Conservation (phyloP, 2,113 vertebrate species). For the Archocentrus centrarchus region DNA sequence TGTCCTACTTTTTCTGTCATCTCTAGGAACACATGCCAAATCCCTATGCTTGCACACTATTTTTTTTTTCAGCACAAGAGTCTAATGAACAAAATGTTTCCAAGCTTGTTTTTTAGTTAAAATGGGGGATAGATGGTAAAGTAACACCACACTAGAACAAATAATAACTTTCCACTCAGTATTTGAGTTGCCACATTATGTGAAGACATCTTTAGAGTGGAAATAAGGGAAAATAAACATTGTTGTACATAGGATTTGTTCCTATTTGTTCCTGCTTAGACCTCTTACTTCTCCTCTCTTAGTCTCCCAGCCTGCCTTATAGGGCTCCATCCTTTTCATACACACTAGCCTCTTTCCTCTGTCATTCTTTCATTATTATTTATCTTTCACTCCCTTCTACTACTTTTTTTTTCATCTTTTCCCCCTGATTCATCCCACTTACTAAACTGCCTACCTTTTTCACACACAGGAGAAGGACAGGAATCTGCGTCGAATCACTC, state of each 20-base stretch:
- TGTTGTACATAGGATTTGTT: neutral
- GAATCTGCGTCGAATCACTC: conserved; percentile 95
- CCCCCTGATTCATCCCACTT: neutral
- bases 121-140: neutral
- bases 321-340: neutral
- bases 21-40: neutral
- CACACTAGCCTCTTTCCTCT: neutral
- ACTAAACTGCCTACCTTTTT: neutral
- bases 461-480: conserved; percentile 89
- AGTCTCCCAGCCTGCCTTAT: neutral
- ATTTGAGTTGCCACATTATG: neutral
- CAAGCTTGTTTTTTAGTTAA: neutral
- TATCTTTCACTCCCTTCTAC: neutral
- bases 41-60: neutral
- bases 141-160: neutral
- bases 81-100: neutral
- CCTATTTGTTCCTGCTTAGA: neutral
- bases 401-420: neutral
- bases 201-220: neutral
- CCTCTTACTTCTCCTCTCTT: neutral
- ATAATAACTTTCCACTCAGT: neutral
- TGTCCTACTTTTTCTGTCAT: neutral
- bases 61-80: neutral
- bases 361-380: neutral
- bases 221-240: neutral